phyloP scores from a whole-genome alignment of 2,113 vertebrate species.

The Dendropsophus ebraccatus region DNA sequence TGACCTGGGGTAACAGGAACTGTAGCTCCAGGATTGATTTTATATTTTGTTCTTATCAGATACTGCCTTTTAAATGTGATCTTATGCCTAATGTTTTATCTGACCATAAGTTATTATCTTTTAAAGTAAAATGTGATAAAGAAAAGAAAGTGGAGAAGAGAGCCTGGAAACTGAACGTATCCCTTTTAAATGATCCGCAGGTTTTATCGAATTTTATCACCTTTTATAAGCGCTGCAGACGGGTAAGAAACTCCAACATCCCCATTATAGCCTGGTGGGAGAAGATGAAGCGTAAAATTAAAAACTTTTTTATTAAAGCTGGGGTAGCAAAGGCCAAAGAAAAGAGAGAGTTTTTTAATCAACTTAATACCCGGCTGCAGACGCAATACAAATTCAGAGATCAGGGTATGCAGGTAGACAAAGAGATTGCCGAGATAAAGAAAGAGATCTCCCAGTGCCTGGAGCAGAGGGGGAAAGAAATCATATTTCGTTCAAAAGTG shows the following conservation, averaged over 20 bases:
- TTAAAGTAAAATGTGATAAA: not conserved
- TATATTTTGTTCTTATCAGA: not conserved
- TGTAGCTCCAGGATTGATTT: constrained; percentile 21
- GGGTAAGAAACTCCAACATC: not conserved
- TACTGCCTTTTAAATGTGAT: not conserved
- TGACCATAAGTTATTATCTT: not conserved
- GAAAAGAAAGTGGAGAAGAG: not conserved
- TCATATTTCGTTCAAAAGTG: no score
- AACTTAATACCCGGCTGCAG: not conserved
- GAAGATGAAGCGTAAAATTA: not conserved
- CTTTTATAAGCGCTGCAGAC: not conserved
- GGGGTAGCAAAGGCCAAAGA: not conserved
- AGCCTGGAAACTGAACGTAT: not conserved
- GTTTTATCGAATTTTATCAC: not conserved
- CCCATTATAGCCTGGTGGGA: not conserved
- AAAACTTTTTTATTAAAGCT: not conserved
- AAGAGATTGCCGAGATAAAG: no score
- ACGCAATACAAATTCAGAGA: not conserved
- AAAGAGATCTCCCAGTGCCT: no score
- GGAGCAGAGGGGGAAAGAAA: no score
- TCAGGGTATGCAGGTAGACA: no score
- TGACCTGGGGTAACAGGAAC: not conserved
- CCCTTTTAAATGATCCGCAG: not conserved
- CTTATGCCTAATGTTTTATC: not conserved
- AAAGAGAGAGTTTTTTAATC: not conserved